Percentiles rank a stretch among this genome's conserved stretches.
These are phyloP conservation scores for Limnephilus auricula DNA, from an alignment of 2,888 invertebrate genomes.

Conservation along the genomic window DNA sequence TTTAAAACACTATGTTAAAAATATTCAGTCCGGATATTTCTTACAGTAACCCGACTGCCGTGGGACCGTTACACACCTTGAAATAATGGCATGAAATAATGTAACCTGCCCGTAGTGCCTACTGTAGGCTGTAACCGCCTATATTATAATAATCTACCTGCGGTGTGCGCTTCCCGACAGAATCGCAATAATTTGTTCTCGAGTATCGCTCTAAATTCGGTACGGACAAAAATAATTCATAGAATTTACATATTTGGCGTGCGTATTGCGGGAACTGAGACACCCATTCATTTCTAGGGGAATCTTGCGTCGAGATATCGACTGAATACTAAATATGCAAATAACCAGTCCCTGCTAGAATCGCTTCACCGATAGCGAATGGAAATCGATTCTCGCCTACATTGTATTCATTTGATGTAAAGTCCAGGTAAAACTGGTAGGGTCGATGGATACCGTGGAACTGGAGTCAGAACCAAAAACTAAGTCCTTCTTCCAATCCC, in stretches of 20 bases:
- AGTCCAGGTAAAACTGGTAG: not conserved
- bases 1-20: not conserved
- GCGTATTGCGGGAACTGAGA: not conserved
- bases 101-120: not conserved
- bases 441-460: too few relatives aligned
- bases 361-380: not conserved
- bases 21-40: not conserved
- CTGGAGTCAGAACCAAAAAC: too few relatives aligned
- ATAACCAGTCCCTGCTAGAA: not conserved
- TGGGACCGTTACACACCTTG: not conserved
- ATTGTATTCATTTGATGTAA: not conserved
- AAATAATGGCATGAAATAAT: not conserved
- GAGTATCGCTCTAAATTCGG: not conserved
- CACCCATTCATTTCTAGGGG: not conserved
- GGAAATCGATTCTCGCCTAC: not conserved
- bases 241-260: not conserved
- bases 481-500: too few relatives aligned
- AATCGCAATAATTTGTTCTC: not conserved
- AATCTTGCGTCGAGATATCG: not conserved
- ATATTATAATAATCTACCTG: not conserved
- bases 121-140: not conserved
- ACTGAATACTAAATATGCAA: constrained; percentile 2
- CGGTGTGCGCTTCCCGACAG: not conserved
- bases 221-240: not conserved
- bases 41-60: not conserved